A percentile compares a stretch with the other conserved stretches of the same genome.
phyloP scores from a whole-genome alignment of 2,888 invertebrate genomes.

The Perdita meconis region DNA sequence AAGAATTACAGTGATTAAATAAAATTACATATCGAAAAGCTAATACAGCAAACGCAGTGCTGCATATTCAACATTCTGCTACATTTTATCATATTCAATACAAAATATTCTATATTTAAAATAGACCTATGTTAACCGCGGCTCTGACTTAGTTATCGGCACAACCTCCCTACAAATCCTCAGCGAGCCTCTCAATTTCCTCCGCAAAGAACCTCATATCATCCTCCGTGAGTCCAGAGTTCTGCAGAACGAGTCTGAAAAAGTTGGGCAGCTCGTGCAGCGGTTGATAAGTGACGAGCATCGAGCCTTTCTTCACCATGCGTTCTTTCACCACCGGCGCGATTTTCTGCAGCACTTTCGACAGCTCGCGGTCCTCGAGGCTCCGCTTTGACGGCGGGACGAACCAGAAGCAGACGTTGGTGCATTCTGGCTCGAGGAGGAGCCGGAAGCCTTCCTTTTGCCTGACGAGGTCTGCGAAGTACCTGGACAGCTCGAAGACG shows the following conservation, averaged over 20 bases:
- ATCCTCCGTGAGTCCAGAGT: conserved; percentile 91
- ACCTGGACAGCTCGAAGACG: conserved; percentile 90
- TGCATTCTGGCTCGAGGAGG: conserved; percentile 94
- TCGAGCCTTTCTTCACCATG: conserved; percentile 97
- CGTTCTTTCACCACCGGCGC: conserved; percentile 96
- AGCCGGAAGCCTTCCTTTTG: conserved; percentile 90
- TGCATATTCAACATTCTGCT: no score
- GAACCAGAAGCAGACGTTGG: conserved; percentile 99
- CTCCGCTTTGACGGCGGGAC: conserved; percentile 89
- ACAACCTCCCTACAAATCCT: conserved; percentile 85
- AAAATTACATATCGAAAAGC: no score
- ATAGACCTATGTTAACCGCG: no score
- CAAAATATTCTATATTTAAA: no score
- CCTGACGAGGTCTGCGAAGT: conserved; percentile 88
- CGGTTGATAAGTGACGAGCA: conserved; percentile 98
- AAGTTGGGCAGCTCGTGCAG: conserved; percentile 94
- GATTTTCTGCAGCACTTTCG: conserved; percentile 89
- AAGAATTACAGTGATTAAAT: no score
- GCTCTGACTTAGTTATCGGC: no score
- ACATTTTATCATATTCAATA: no score
- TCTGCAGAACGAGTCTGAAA: conserved; percentile 97
- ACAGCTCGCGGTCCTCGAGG: conserved; percentile 78
- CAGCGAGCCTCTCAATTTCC: conserved; percentile 94
- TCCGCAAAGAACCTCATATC: conserved; percentile 95
- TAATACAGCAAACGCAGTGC: background rate